Base-by-base conservation (phyloP, 2,113 vertebrate genomes). In the Hippocampus comes region DNA sequence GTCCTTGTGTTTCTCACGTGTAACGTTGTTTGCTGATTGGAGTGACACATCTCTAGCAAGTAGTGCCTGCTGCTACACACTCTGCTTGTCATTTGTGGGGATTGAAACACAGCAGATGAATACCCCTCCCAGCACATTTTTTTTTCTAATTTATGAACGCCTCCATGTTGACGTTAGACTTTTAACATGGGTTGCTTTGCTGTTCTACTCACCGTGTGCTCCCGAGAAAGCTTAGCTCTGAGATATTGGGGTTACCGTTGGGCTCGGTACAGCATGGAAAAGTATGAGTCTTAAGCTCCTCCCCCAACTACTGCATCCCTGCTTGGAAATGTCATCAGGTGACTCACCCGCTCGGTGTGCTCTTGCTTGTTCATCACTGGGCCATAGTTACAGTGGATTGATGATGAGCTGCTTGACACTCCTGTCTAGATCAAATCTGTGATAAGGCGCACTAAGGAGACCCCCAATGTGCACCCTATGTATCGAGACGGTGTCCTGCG, bases 371-470 rank as follows among this genome's bases (percentile, higher is more conserved):
- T 30, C 71, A 38, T 70, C 48, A 72, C 20, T 55, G 25, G 66
- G 12, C 72, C 48, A 1, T 43, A 30, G 53, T 0, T 66, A 43
- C 9, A 15, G 17, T 71, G 77, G 68, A 66, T 51, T 2, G 71
- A 43, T 81, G 68, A 78, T 67, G 14, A 84, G 56, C 10, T 80
- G 66, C 76, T 84, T 71, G 61, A 75, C 80, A 41, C 75, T 80
- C 72, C 68, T 5, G n/a, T 86, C 79, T 87, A 99, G 97, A 93
- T 99, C 77, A 96, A 97, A 67, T 96, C 95, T 41, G 94, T 98
- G 87, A 99, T 99, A 82, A 95, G 93, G 86, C 96, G 96, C 89
- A 99, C 97, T 42, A 97, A 95, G 91, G 96, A 98, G 91, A 94
- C 92, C 0, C 74, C 92, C 17, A 95, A 98, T 4, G 93, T 96